Conservation (phyloP, 2,113 vertebrate genomes). For the human region DNA sequence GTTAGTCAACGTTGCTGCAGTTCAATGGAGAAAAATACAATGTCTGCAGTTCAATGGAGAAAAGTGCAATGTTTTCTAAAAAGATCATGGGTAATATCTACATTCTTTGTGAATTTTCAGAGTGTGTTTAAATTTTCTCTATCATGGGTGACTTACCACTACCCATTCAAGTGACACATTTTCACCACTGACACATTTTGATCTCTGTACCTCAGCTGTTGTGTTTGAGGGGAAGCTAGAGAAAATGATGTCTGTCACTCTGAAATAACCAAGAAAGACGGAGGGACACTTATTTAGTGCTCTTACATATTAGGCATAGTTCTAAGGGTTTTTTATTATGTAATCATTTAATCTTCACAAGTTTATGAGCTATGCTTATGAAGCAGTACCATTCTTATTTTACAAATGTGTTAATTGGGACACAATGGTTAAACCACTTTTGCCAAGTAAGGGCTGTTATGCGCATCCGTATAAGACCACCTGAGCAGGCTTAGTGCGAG, state of each 20-base stretch:
- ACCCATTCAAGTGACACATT: not conserved
- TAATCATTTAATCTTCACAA: not conserved
- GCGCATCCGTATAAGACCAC: fast-evolving
- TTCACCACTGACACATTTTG: not conserved
- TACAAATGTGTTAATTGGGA: not conserved
- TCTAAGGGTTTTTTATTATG: not conserved
- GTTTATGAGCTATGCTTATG: not conserved
- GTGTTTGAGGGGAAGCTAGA: not conserved
- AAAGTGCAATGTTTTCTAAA: not conserved
- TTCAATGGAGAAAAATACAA: not conserved
- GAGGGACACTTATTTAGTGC: not conserved
- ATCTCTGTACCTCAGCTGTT: not conserved
- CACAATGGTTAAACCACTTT: not conserved
- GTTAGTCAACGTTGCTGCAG: not conserved
- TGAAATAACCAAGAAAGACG: not conserved
- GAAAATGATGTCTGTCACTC: not conserved
- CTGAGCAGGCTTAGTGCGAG: no score
- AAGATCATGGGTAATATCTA: not conserved
- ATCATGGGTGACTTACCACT: not conserved
- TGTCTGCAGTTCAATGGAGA: not conserved
- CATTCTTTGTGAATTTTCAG: not conserved
- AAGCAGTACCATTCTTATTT: not conserved
- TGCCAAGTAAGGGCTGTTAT: not conserved
- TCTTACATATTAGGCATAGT: not conserved
- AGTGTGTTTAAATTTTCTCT: not conserved